These are phyloP conservation scores for Harpalus rufipes DNA, from an alignment of 2,888 invertebrate species.

Conservation along the genomic window DNA sequence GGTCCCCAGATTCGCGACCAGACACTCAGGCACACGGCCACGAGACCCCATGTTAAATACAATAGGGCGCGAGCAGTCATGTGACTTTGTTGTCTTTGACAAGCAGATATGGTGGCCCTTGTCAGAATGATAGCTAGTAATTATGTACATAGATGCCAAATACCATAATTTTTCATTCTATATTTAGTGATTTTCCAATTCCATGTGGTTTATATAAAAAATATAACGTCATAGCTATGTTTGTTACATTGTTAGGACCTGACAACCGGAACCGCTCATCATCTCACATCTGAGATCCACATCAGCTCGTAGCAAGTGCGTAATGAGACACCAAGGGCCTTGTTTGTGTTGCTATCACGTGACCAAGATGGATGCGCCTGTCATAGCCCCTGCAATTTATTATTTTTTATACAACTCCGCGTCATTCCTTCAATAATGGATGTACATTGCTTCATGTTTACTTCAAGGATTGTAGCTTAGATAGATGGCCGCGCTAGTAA, in stretches of 20 bases:
- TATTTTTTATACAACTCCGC: slow-evolving; percentile 65
- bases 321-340: slow-evolving; percentile 65
- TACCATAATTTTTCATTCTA: too few relatives aligned
- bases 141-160: too few relatives aligned
- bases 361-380: slow-evolving; percentile 64
- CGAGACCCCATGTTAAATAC: too few relatives aligned
- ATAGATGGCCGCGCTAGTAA: slow-evolving; percentile 17
- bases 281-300: background rate
- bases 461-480: slow-evolving; percentile 34
- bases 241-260: background rate
- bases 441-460: slow-evolving; percentile 53
- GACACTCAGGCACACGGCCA: too few relatives aligned
- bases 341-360: slow-evolving; percentile 62
- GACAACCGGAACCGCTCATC: background rate
- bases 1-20: too few relatives aligned
- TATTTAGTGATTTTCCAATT: too few relatives aligned
- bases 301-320: slow-evolving; percentile 9
- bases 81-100: too few relatives aligned
- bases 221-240: background rate
- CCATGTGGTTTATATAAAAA: too few relatives aligned
- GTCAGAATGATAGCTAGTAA: too few relatives aligned
- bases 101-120: too few relatives aligned
- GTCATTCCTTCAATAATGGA: slow-evolving; percentile 65
- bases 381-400: slow-evolving; percentile 63
- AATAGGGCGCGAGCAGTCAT: too few relatives aligned